Conservation (phyloP, 2,797 vertebrate genomes). For the Leptatherina wallacei region DNA sequence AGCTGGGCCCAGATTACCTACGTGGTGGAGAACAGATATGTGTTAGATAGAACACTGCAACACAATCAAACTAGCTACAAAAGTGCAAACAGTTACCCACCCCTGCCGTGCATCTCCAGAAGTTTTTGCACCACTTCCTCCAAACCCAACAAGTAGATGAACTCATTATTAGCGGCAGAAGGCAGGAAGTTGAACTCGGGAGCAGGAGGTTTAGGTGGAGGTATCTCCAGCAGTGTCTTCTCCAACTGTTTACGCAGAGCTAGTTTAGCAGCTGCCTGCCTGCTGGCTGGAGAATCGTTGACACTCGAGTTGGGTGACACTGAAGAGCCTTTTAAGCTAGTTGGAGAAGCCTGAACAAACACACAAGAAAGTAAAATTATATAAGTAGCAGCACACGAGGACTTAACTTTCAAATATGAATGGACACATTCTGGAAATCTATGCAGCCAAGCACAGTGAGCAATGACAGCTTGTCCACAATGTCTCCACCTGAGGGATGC, state of each 20-base stretch:
- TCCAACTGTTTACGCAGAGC: conserved; percentile 96
- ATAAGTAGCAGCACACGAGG: background rate
- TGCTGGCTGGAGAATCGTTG: conserved; percentile 91
- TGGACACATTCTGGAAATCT: background rate
- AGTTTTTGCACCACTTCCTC: conserved; percentile 98
- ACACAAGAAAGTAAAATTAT: background rate
- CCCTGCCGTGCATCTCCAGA: conserved; percentile 93
- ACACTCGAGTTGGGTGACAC: conserved; percentile 81
- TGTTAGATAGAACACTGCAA: conserved; percentile 8
- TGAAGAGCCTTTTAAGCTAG: conserved; percentile 88
- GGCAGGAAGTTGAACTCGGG: conserved; percentile 97
- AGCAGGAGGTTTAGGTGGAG: conserved; percentile 94
- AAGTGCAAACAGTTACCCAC: conserved; percentile 51
- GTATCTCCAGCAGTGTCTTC: conserved; percentile 96
- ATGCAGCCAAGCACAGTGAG: background rate
- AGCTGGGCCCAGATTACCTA: conserved; percentile 83
- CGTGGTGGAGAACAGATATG: background rate
- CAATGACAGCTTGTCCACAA: background rate
- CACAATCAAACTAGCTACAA: background rate
- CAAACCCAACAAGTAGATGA: conserved; percentile 96
- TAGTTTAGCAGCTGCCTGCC: conserved; percentile 95
- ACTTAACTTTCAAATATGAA: background rate
- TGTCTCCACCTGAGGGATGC: conserved; percentile 90
- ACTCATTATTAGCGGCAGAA: conserved; percentile 97
- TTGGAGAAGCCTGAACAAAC: conserved; percentile 86